Conservation (phyloP, 2,888 invertebrate genomes). For the Mactromeris polynyma region DNA sequence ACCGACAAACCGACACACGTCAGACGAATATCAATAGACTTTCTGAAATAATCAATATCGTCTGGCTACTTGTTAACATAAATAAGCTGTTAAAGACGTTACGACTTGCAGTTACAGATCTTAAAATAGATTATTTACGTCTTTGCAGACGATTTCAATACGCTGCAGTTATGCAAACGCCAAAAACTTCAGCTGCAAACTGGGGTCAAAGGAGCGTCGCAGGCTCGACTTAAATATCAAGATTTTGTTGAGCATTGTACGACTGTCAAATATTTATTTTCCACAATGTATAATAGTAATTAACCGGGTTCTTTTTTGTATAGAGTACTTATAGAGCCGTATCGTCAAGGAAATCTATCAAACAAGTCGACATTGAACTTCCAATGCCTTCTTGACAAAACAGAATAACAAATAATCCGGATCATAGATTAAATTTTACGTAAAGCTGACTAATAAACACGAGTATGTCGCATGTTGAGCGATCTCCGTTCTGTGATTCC, state of each 20-base stretch:
- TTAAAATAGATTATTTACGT: background rate
- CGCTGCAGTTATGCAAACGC: too few relatives aligned
- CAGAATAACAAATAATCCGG: background rate
- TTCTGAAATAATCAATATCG: background rate
- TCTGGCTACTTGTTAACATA: background rate
- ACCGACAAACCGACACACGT: too few relatives aligned
- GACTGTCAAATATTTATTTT: background rate
- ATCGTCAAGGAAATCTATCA: background rate
- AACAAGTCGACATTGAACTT: background rate
- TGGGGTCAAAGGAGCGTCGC: background rate
- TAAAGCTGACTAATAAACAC: background rate
- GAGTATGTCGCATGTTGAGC: too few relatives aligned
- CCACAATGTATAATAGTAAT: background rate
- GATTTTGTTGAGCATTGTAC: background rate
- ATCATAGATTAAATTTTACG: background rate
- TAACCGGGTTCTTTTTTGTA: background rate
- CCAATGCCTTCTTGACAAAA: background rate
- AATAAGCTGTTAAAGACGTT: background rate
- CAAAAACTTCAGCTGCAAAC: too few relatives aligned
- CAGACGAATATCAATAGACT: background rate
- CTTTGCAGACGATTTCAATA: too few relatives aligned
- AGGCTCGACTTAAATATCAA: background rate
- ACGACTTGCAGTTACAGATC: background rate
- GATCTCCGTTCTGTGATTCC: too few relatives aligned
- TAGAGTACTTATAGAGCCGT: background rate